Evolutionary conservation across 2,888 invertebrate species (phyloP).

Genomic region (Drosophila colorata): DNA sequence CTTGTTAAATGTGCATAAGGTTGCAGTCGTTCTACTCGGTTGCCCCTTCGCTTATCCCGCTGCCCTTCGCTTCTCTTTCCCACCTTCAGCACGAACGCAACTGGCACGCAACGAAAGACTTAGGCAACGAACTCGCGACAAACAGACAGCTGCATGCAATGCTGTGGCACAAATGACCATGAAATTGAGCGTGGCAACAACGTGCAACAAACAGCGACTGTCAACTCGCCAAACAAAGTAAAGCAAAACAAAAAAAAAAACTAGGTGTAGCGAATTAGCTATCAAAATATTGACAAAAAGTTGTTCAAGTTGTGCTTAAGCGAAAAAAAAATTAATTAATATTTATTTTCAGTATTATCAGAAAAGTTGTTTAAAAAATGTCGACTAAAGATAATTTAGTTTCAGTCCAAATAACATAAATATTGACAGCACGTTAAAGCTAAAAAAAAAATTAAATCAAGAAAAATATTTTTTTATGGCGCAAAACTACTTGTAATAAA

Average conservation of each 20-base stretch:
- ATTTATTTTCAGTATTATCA: not conserved
- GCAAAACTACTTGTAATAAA: too few species aligned
- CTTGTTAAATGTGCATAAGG: slow-evolving; percentile 75
- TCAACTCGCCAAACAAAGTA: slow-evolving; percentile 21
- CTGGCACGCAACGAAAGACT: slow-evolving; percentile 66
- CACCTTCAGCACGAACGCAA: slow-evolving; percentile 43
- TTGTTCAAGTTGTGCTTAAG: not conserved
- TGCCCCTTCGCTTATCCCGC: not conserved
- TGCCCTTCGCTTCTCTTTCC: not conserved
- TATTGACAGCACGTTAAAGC: too few species aligned
- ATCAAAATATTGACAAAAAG: slow-evolving; percentile 10
- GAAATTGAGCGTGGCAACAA: slow-evolving; percentile 37
- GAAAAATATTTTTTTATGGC: too few species aligned
- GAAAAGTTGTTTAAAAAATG: not conserved
- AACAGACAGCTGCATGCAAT: slow-evolving; percentile 53
- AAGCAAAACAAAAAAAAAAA: not conserved
- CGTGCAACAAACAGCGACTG: slow-evolving; percentile 17
- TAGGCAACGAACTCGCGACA: slow-evolving; percentile 68
- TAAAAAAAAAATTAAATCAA: too few species aligned
- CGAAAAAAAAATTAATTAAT: not conserved
- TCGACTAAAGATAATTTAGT: not conserved
- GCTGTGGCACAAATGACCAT: slow-evolving; percentile 33
- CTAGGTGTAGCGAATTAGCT: not conserved
- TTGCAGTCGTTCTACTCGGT: slow-evolving; percentile 6
- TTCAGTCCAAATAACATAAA: too few species aligned